Conservation (phyloP, 2,888 invertebrate species). For the Gerris lacustris region DNA sequence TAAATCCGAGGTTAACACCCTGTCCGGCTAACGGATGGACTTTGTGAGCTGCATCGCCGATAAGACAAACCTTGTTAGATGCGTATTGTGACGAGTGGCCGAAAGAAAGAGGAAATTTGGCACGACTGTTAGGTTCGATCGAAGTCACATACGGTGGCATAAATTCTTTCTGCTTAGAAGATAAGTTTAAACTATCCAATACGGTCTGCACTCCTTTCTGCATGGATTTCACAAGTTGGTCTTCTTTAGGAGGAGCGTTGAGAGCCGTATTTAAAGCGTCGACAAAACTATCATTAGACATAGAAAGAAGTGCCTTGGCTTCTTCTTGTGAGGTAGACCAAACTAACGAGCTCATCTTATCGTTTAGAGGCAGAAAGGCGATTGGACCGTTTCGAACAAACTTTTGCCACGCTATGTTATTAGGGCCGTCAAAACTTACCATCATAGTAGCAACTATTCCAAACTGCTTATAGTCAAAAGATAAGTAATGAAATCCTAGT, state of each 20-base stretch:
- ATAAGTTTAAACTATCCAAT: conserved; percentile 15
- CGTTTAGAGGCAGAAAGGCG: conserved; percentile 68
- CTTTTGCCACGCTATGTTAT: conserved; percentile 84
- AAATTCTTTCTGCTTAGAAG: conserved; percentile 13
- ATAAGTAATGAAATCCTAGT: conserved; percentile 67
- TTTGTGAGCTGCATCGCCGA: conserved; percentile 74
- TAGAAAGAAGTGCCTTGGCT: conserved; percentile 56
- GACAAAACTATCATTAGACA: conserved; percentile 68
- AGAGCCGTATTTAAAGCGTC: conserved; percentile 73
- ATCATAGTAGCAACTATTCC: conserved; percentile 88
- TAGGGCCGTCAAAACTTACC: conserved; percentile 40
- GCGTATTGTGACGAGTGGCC: conserved; percentile 81
- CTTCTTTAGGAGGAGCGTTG: conserved; percentile 42
- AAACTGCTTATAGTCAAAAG: conserved; percentile 77
- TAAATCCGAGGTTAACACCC: conserved; percentile 95
- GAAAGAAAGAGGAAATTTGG: conserved; percentile 83
- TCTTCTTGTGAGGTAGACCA: conserved; percentile 74
- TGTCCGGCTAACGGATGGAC: conserved; percentile 95
- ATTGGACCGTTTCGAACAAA: conserved; percentile 86
- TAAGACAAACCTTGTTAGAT: conserved; percentile 7
- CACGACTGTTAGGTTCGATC: conserved; percentile 53
- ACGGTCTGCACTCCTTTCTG: conserved; percentile 15
- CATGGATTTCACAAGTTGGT: conserved; percentile 13
- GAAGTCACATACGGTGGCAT: conserved; percentile 56
- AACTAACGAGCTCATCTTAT: conserved; percentile 66